phyloP scores from a whole-genome alignment of 2,113 vertebrate genomes.

The Pseudopodoces humilis region DNA sequence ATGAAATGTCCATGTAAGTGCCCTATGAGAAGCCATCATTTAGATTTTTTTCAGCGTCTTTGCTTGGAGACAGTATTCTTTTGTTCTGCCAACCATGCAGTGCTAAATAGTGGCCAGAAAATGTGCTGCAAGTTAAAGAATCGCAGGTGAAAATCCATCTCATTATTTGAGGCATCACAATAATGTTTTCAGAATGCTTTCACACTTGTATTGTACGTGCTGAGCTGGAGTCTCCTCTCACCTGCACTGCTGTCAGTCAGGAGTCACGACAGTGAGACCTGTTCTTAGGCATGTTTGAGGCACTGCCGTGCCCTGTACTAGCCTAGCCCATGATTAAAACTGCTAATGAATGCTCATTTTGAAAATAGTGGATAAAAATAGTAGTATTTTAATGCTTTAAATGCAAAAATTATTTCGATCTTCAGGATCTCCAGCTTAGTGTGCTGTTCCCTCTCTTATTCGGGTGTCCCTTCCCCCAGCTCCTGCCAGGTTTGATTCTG shows the following conservation, averaged over 20 bases:
- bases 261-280: fast-evolving
- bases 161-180: neutral
- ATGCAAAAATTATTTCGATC: neutral
- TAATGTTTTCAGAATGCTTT: neutral
- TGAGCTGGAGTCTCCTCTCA: neutral
- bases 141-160: neutral
- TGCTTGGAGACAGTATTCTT: slow-evolving; percentile 14
- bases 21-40: slow-evolving; percentile 34
- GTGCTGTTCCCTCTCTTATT: neutral
- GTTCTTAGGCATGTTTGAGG: neutral
- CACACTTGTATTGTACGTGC: neutral
- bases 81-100: neutral
- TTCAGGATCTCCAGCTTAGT: neutral
- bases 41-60: slow-evolving; percentile 24
- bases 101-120: neutral
- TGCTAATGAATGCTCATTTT: neutral
- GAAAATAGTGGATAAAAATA: neutral
- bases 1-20: slow-evolving; percentile 15
- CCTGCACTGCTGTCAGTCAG: neutral
- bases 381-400: neutral
- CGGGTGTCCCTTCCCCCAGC: neutral
- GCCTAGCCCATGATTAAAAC: neutral
- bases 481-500: slow-evolving; percentile 4
- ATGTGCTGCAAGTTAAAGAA: neutral
- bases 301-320: neutral